A percentile compares a stretch with the other conserved stretches of the same genome.
Conservation (phyloP, 2,888 invertebrate species). For the Pandemis cinnamomeana region DNA sequence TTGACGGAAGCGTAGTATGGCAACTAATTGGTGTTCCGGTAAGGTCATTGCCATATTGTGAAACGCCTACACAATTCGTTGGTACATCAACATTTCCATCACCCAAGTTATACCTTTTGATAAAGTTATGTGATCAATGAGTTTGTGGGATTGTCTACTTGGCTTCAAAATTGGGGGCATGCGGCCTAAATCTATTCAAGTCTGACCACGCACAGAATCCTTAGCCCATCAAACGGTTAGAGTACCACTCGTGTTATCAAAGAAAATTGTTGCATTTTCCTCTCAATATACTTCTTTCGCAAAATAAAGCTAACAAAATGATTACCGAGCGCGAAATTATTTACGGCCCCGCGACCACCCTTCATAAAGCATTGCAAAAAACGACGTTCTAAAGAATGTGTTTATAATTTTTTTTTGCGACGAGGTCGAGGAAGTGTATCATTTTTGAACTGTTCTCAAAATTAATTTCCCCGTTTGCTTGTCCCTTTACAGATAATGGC, state of each 20-base stretch:
- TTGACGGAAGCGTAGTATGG: too few relatives aligned
- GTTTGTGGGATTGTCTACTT: too few relatives aligned
- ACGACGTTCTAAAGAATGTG: too few relatives aligned
- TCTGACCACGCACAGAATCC: neutral
- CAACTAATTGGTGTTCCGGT: neutral
- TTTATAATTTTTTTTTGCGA: neutral
- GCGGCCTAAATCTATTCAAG: too few relatives aligned
- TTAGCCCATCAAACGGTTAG: neutral
- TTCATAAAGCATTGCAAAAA: neutral
- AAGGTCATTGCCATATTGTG: neutral
- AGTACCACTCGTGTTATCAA: neutral
- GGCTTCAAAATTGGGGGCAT: too few relatives aligned
- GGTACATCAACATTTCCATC: too few relatives aligned
- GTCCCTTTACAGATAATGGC: conserved; percentile 86
- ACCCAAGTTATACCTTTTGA: too few relatives aligned
- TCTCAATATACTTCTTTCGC: conserved; percentile 6
- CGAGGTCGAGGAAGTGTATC: neutral
- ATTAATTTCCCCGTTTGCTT: neutral
- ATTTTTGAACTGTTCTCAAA: neutral
- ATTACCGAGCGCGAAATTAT: conserved; percentile 3
- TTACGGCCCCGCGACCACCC: neutral
- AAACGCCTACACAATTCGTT: too few relatives aligned
- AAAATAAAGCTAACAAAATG: conserved; percentile 9
- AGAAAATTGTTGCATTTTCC: neutral
- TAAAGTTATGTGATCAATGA: too few relatives aligned